phyloP scores from a whole-genome alignment of 1,140 invertebrate genomes.

The Mamestra configurata region DNA sequence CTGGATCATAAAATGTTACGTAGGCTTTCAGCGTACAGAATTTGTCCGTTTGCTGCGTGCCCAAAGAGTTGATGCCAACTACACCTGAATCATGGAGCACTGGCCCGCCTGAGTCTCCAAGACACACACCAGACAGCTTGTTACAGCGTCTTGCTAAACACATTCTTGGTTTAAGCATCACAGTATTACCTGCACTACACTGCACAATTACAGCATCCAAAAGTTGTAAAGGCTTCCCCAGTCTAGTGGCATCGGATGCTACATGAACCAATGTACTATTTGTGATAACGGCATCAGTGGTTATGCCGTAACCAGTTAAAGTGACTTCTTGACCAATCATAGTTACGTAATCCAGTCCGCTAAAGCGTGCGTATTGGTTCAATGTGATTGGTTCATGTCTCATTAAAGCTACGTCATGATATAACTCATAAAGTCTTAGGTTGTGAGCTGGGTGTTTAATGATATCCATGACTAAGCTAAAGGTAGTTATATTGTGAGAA shows the following conservation, averaged over 20 bases:
- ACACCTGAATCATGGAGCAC: constrained; percentile 42
- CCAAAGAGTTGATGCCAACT: constrained; percentile 36
- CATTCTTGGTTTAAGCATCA: background rate
- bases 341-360: constrained; percentile 3
- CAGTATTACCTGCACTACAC: background rate
- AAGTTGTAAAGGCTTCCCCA: background rate
- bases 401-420: background rate
- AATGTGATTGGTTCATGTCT: background rate
- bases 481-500: too few relatives aligned
- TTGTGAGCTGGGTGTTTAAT: background rate
- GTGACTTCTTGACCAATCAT: constrained; percentile 27
- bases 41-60: background rate
- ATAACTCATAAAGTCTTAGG: too few relatives aligned
- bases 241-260: background rate
- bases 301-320: constrained; percentile 3
- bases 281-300: background rate
- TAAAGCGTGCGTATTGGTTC: background rate
- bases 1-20: background rate
- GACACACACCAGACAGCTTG: background rate
- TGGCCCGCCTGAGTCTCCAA: constrained; percentile 49
- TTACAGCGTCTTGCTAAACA: constrained; percentile 34
- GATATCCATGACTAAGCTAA: background rate
- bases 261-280: background rate
- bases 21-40: too few relatives aligned
- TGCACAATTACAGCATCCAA: background rate